Base-by-base conservation (phyloP, 2,113 vertebrate genomes). In the Ornithorhynchus anatinus region DNA sequence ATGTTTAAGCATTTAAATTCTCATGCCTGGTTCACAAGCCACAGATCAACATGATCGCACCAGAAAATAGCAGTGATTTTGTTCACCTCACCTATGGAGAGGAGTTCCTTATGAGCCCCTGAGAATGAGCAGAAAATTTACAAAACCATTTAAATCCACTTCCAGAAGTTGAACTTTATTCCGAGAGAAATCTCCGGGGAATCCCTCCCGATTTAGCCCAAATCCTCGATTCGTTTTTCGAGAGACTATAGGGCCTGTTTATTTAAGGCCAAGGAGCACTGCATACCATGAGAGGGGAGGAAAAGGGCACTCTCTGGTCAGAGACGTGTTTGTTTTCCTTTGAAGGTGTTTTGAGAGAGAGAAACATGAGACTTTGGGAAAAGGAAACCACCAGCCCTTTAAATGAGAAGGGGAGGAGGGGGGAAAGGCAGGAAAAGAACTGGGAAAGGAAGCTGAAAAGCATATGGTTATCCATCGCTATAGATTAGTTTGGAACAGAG, bases 281-380 rank as follows among this genome's bases (percentile, higher is more conserved):
- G 45, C 13, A 35, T 40, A 20, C 23, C 20, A 54, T 69, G 47
- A 35, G 11, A 37, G 22, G 31, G 38, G 8, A 72, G 23, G 14
- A 23, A 7, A 16, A 67, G 25, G 38, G 10, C 53, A 42, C 44
- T 67, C 70, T 39, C 31, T 15, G 31, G 32, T 44, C 10, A 66
- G 19, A 50, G 59, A 51, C 23, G 8, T 39, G 43, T 52, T 72
- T 79, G 35, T 36, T 76, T 81, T 66, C 33, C 59, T 17, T 47
- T 22, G 32, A 72, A 78, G 10, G 7, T 76, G 19, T 69, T 72
- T 69, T 25, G 12, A 61, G 59, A 59, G n/a, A n/a, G 13, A 66
- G 37, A 72, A 58, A 48, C 35, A 65, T 8, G 5, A 25, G 23
- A n/a, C 39, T 54, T 62, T 69, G 45, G 0, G 11, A 40, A 50